Percentiles rank a stretch among this genome's conserved stretches.
phyloP scores from a whole-genome alignment of 23 tunicate genomes.

The Trididemnum nubilum region DNA sequence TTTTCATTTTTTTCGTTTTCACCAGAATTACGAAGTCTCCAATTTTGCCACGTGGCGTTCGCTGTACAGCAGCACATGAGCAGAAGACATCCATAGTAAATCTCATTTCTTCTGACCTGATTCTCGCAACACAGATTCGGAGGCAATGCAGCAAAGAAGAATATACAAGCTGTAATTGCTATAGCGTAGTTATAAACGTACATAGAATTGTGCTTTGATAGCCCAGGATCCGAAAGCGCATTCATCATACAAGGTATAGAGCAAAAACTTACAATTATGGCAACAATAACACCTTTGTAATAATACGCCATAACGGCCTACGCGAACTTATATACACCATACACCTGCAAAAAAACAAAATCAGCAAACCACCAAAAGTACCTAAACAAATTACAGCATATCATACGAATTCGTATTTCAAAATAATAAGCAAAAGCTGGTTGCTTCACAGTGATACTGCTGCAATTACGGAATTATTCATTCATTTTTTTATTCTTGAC shows the following conservation, averaged over 20 bases:
- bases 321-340: no score
- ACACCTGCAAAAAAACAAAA: no score
- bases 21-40: constrained; percentile 11
- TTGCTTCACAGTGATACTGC: no score
- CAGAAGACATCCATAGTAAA: constrained; percentile 58
- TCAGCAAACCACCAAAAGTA: no score
- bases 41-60: constrained; percentile 11
- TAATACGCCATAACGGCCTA: no score
- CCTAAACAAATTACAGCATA: no score
- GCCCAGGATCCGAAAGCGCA: not conserved
- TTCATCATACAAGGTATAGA: constrained; percentile 23
- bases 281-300: constrained; percentile 23
- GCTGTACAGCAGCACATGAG: constrained; percentile 58
- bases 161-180: not conserved
- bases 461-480: no score
- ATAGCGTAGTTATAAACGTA: constrained; percentile 4
- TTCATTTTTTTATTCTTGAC: no score
- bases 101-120: not conserved
- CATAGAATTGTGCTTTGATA: constrained; percentile 10
- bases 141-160: not conserved
- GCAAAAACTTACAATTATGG: constrained; percentile 14
- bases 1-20: not conserved
- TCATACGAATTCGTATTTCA: no score
- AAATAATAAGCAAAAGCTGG: no score
- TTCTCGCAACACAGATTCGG: not conserved